Base-by-base conservation (phyloP, 1,140 invertebrate species). In the Musca vetustissima region DNA sequence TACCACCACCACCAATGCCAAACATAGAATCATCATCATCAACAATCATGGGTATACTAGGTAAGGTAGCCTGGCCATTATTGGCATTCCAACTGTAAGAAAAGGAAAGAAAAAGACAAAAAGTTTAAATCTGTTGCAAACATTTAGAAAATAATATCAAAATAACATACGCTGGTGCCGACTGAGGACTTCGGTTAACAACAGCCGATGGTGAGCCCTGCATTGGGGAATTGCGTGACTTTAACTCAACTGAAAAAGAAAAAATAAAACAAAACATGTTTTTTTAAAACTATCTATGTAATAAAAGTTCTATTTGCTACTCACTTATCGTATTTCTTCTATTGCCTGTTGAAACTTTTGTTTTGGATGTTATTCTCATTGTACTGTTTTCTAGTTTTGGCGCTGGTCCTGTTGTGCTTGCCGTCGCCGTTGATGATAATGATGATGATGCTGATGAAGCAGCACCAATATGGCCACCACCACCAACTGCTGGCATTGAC, bases 1-100 rank as follows among this genome's bases (percentile, higher is more conserved):
- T 52, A 77, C n/a, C 19, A 74, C 76, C 50, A 8, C 76, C 75
- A 7, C 71, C 71, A 32, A 80, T 21, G 9, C 77, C 76, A 72
- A 81, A 79, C 43, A 69, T 71, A 25, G 57, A 73, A 69, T 80
- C 83, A 73, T 91, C 90, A 74, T 92, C 91, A 25, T 89, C 83
- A 52, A 88, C 88, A 70, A 93, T 91, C 87, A 92, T 89, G 8
- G 91, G 91, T 64, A 93, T 86, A 75, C 91, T 92, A 66, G 89
- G 90, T 55, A 90, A 83, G 3, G 89, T 88, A 81, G 88, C 85
- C 83, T 87, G 83, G 64, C 84, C 80, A 78, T 87, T 83, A 72
- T 86, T 83, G 68, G 79, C 83, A 74, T 88, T 83, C 85, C 85
- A 89, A 72, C 88, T 90, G 73, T 32, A 80, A 76, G 61, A 70